A percentile compares a stretch with the other conserved stretches of the same genome.
phyloP scores from a whole-genome alignment of 2,888 invertebrate genomes.

The Platycnemis pennipes region DNA sequence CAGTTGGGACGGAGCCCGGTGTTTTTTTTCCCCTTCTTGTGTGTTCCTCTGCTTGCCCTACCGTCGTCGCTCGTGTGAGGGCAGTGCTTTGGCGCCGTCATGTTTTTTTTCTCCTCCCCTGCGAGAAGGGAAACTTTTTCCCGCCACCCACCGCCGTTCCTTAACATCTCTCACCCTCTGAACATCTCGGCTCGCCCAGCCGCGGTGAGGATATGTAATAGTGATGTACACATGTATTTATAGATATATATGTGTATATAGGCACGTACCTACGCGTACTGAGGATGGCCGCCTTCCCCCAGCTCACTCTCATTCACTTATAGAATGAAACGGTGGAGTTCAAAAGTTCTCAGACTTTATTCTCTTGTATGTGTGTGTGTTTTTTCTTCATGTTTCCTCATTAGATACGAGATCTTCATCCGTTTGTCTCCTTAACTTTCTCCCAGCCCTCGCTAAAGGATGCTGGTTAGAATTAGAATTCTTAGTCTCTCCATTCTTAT shows the following conservation, averaged over 20 bases:
- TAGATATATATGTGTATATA: too few relatives aligned
- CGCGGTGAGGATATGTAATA: neutral
- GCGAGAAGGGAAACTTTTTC: neutral
- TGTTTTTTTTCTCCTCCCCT: neutral
- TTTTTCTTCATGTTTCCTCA: neutral
- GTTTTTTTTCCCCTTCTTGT: neutral
- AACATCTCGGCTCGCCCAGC: neutral
- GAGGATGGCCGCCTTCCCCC: neutral
- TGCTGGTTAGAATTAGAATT: neutral
- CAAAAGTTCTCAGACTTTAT: neutral
- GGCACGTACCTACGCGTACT: neutral
- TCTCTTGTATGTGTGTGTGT: neutral
- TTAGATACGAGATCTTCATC: neutral
- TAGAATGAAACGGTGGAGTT: neutral
- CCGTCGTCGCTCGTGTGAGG: neutral
- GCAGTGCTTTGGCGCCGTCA: neutral
- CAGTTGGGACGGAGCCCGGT: neutral
- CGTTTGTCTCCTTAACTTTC: neutral
- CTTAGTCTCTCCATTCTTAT: neutral
- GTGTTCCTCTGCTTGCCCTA: too few relatives aligned
- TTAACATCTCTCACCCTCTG: neutral
- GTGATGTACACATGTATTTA: too few relatives aligned
- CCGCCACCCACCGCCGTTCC: neutral
- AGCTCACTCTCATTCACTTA: neutral
- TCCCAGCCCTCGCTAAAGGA: too few relatives aligned